Base-by-base conservation (phyloP, 2,888 invertebrate genomes). In the Lepidocyrtoides sp. region DNA sequence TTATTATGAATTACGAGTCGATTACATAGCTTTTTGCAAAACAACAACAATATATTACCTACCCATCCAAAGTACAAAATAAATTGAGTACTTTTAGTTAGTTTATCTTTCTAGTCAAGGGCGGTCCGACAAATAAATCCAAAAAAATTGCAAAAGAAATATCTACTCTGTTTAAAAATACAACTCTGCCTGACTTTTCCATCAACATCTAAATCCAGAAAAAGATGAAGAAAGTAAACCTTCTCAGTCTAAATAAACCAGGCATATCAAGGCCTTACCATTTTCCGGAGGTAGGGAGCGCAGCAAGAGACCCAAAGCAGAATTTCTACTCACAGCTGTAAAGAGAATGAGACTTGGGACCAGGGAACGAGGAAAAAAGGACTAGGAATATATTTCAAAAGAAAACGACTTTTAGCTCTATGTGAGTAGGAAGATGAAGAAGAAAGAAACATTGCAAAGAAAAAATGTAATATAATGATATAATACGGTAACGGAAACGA, bases 391-490 rank as follows among this genome's bases (percentile, higher is more conserved):
- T 85, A 51, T 85, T 85, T 51, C 23, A 17, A 41, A 32, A 57
- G 44, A 63, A 86, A 48, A 63, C 54, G 57, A 57, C 57, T 12
- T 41, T 66, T 32, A 17, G 63, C 1, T 63, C 17, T 3, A 60
- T 10, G 29, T 1, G 29, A 63, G 32, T 29, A 17, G n/a, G 51
- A 69, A 32, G 17, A 69, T 10, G 32, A 44, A 54, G 77, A 5
- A 23, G 63, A 51, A 77, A 51, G 26, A 8, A 41, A n/a, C 29
- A 72, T 23, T 17, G 57, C 75, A 63, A 48, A 77, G 77, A 66
- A 66, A 48, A 79, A 87, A 77, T 51, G 77, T 51, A 51, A 77
- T 77, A 77, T 77, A 48, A 87, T 29, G 87, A 87, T 87, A 79
- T 87, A 77, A 87, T 87, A 36, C 81, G 87, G 26, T 44, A 0